These are phyloP conservation scores for Rhinoderma darwinii DNA, from an alignment of 2,113 vertebrate species.

Conservation along the genomic window DNA sequence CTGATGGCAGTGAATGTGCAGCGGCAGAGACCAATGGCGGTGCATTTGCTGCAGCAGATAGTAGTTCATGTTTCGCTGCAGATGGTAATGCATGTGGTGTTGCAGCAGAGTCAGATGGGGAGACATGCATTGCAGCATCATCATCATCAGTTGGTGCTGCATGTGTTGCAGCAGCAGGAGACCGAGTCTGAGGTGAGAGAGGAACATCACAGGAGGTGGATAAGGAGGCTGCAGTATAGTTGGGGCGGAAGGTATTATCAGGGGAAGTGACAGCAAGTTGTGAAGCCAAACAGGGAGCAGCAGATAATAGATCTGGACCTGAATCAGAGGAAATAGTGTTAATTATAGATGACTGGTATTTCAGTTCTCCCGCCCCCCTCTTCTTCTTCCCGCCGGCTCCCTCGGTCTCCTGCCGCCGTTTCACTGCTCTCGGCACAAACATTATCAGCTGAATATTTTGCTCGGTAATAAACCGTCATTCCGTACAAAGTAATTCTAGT, in stretches of 20 bases:
- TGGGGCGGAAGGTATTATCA: no score
- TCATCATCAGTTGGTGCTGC: no score
- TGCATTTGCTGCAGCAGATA: no score
- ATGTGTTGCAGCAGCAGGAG: neutral
- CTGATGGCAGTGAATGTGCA: neutral
- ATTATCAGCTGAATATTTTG: neutral
- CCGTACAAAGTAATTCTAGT: no score
- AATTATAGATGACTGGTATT: neutral
- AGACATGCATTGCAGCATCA: neutral
- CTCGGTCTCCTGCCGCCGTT: neutral
- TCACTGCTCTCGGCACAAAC: conserved; percentile 49
- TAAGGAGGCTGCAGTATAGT: neutral
- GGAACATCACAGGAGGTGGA: neutral
- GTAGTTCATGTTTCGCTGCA: no score
- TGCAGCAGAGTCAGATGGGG: neutral
- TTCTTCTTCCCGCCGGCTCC: neutral
- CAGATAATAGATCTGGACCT: neutral
- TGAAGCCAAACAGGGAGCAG: neutral
- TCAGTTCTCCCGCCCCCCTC: neutral
- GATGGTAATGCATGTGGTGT: neutral
- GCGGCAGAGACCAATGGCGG: neutral
- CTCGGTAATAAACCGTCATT: neutral
- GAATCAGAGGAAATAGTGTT: neutral
- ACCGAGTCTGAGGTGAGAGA: neutral
- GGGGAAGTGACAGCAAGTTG: neutral